These are phyloP conservation scores for Illadopsis cleaveri DNA, from an alignment of 2,113 vertebrate genomes.

Conservation along the genomic window DNA sequence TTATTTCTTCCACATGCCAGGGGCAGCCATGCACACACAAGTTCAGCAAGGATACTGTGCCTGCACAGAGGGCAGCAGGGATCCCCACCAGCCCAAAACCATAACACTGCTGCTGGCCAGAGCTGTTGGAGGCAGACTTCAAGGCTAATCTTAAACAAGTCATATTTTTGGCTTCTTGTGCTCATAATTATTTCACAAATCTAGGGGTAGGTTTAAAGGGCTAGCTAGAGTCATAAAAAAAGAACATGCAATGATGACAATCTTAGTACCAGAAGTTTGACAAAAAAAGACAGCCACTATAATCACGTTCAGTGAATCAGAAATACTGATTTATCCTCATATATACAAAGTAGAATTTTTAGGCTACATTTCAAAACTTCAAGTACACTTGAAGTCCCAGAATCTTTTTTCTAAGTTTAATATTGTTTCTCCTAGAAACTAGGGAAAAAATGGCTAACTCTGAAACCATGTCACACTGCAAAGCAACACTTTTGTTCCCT, in stretches of 20 bases:
- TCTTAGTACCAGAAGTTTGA: not conserved
- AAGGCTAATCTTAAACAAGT: not conserved
- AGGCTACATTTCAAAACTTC: not conserved
- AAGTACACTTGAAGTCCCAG: not conserved
- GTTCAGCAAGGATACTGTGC: not conserved
- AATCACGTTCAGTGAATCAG: not conserved
- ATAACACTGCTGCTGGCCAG: not conserved
- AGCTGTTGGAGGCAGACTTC: not conserved
- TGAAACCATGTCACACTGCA: not conserved
- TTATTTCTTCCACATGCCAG: not conserved
- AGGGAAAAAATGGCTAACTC: not conserved
- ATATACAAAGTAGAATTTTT: not conserved
- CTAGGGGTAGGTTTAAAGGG: not conserved
- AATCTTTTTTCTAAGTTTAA: not conserved
- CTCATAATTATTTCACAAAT: not conserved
- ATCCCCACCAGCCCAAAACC: not conserved
- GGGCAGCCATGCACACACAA: not conserved
- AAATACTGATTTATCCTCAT: not conserved
- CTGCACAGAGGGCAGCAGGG: not conserved
- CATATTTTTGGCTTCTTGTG: not conserved
- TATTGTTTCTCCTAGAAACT: not conserved
- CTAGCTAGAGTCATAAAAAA: not conserved
- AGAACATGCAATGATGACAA: not conserved
- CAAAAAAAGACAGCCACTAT: not conserved
- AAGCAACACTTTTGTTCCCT: not conserved